Percentiles rank a stretch among this genome's conserved stretches.
Conservation (phyloP, 2,113 vertebrate species). For the Rhizomys pruinosus region DNA sequence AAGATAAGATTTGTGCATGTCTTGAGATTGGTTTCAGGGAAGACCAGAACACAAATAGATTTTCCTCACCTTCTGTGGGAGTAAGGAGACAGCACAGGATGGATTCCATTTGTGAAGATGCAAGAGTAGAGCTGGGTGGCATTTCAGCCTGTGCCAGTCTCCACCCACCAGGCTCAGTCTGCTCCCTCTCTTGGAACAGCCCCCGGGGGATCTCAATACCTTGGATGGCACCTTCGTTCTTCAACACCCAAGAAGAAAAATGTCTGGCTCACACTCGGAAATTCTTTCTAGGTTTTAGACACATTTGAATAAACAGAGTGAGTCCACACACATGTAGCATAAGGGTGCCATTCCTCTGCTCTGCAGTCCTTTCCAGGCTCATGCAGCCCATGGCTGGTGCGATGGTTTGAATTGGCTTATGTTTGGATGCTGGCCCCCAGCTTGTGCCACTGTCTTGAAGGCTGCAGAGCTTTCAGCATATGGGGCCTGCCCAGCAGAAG, state of each 20-base stretch:
- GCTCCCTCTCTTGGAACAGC: slow-evolving; percentile 68
- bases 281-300: slow-evolving; percentile 78
- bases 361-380: neutral
- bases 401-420: neutral
- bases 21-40: neutral
- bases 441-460: neutral
- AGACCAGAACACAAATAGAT: neutral
- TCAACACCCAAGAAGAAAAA: slow-evolving; percentile 24
- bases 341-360: neutral
- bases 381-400: neutral
- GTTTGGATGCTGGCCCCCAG: neutral
- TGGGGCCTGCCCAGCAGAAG: neutral
- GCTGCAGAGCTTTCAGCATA: too few relatives aligned
- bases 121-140: slow-evolving; percentile 50
- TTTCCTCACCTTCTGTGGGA: neutral
- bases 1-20: neutral
- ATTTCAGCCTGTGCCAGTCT: slow-evolving; percentile 48
- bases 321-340: neutral
- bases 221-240: slow-evolving; percentile 63
- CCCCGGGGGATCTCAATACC: slow-evolving; percentile 60
- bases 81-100: neutral
- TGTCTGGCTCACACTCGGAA: slow-evolving; percentile 54
- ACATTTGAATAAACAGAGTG: slow-evolving; percentile 67
- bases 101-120: neutral
- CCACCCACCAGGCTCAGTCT: slow-evolving; percentile 54